Base-by-base conservation (phyloP, 1,140 invertebrate genomes). In the Dreissena polymorpha region DNA sequence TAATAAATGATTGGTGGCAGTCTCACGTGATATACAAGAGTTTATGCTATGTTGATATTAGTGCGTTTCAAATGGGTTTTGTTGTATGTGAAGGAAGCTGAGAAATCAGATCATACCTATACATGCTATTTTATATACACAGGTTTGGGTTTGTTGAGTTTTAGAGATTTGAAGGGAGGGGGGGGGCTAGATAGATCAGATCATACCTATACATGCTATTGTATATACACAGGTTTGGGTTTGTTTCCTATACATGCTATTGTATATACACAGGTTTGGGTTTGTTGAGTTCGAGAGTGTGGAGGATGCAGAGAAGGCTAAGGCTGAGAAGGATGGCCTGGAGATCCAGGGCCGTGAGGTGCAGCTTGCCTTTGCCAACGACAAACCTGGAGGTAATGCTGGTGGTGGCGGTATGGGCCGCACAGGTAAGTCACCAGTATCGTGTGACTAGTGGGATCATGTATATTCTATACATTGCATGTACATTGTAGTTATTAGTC, bases 241-340 rank as follows among this genome's bases (percentile, higher is more conserved):
- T 89, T 74, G n/a, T 92, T n/a, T 87, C 89, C 23, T 92, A 91
- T 81, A 39, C 39, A 39, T 39, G 39, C 39, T 39, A 8, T 39
- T 39, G 8, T 39, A 39, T 39, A 39, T 21, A 78, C 76, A 10
- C 65, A 90, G 89, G 49, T 90, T 90, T 90, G 90, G 90, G 7
- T 91, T 91, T 88, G 90, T 91, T 51, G 90, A 91, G 68, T 91
- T 88, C 69, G 84, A 87, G 27, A 63, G 67, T 25, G 68, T 86
- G 23, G 88, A 90, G 6, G 88, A 85, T 53, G 89, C 89, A 10
- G 76, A 87, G 50, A 72, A 68, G 29, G 89, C 90, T 5, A 86
- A 67, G 67, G 86, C 89, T n/a, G 27, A 80, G 1, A 91, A 88
- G 85, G 85, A 89, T 67, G 89, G 86, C 39, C 21, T 85, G 53